Evolutionary conservation across 2,797 vertebrate species (phyloP).

Genomic region (Sitta carolinensis): DNA sequence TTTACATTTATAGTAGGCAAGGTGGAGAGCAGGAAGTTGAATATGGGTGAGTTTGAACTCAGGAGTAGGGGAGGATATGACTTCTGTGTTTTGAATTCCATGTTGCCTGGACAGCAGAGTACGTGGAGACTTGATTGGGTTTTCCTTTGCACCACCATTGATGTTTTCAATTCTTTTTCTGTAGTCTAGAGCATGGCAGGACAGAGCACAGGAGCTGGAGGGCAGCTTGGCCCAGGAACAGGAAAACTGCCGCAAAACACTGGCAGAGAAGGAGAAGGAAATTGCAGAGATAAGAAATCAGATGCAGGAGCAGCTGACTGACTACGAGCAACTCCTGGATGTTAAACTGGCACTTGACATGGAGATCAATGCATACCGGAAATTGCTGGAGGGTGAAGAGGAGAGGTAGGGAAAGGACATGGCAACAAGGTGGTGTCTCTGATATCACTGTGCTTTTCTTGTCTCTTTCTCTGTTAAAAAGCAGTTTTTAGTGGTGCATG

Average conservation of each 20-base stretch:
- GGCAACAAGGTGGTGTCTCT: background rate
- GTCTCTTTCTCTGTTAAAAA: background rate
- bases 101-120: background rate
- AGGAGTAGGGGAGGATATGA: accelerated
- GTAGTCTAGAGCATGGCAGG: conserved; percentile 85
- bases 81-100: accelerated
- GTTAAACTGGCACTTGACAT: conserved; percentile 92
- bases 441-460: background rate
- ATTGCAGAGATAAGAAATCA: conserved; percentile 79
- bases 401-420: conserved; percentile 80
- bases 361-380: conserved; percentile 92
- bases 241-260: conserved; percentile 75
- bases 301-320: conserved; percentile 87
- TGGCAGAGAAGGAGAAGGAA: conserved; percentile 84
- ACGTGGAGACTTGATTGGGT: background rate
- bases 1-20: background rate
- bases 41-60: background rate
- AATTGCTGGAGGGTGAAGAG: conserved; percentile 91
- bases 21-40: background rate
- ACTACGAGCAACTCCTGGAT: conserved; percentile 90
- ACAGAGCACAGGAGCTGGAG: conserved; percentile 86
- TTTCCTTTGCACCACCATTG: background rate
- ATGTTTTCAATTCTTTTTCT: background rate
- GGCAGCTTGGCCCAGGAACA: conserved; percentile 81
- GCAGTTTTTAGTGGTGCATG: background rate